Conservation (phyloP, 2,113 vertebrate species). For the Proterorhinus semilunaris region DNA sequence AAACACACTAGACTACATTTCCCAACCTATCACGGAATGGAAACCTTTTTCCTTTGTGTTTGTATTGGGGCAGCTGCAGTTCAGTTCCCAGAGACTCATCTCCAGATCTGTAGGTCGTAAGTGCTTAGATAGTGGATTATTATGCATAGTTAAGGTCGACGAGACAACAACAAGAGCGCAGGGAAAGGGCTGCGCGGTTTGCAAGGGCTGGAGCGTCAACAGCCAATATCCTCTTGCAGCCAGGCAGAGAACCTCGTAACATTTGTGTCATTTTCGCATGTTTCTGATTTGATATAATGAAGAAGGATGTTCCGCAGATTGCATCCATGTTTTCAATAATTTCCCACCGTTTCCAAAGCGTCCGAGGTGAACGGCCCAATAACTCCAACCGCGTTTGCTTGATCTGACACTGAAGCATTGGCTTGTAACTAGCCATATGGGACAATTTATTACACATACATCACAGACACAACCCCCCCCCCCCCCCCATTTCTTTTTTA, state of each 20-base stretch:
- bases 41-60: too few species aligned
- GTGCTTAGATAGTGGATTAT: too few species aligned
- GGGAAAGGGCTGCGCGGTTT: too few species aligned
- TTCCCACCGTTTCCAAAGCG: background rate
- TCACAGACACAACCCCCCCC: background rate
- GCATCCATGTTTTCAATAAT: constrained; percentile 2
- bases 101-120: too few species aligned
- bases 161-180: too few species aligned
- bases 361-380: constrained; percentile 6
- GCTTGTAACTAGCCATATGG: constrained; percentile 11
- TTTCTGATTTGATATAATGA: background rate
- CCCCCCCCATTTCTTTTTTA: background rate
- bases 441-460: constrained; percentile 6
- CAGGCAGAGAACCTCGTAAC: background rate
- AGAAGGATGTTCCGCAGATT: constrained; percentile 7
- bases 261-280: background rate
- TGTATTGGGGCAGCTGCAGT: too few species aligned
- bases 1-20: too few species aligned
- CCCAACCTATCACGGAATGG: too few species aligned
- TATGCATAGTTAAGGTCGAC: too few species aligned
- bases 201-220: too few species aligned
- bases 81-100: too few species aligned
- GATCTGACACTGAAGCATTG: constrained; percentile 9
- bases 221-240: background rate
- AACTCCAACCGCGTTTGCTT: constrained; percentile 4